These are phyloP conservation scores for Aphyosemion australe DNA, from an alignment of 2,113 vertebrate species.

Conservation along the genomic window DNA sequence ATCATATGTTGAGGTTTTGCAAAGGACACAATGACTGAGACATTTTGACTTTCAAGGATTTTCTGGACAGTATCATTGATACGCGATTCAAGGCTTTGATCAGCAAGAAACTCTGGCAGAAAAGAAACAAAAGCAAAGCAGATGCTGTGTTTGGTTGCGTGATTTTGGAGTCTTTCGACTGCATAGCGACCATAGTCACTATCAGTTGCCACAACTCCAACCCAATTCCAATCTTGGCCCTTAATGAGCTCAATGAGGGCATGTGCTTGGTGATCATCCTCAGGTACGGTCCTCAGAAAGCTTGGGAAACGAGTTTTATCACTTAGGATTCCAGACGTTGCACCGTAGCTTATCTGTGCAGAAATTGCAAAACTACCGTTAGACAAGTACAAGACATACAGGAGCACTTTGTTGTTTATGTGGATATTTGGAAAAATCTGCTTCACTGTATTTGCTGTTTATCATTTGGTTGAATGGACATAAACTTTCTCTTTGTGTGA, in stretches of 20 bases:
- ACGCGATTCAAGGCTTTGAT: conserved; percentile 60
- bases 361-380: background rate
- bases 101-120: conserved; percentile 78
- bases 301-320: conserved; percentile 43
- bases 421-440: no score
- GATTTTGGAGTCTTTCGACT: conserved; percentile 73
- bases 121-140: conserved; percentile 83
- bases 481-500: background rate
- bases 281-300: conserved; percentile 44
- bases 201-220: conserved; percentile 79
- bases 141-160: conserved; percentile 71
- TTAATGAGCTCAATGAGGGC: conserved; percentile 80
- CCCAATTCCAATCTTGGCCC: conserved; percentile 80
- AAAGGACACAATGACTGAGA: conserved; percentile 84
- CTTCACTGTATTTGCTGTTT: no score
- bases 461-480: no score
- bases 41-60: conserved; percentile 74
- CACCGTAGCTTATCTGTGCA: conserved; percentile 65
- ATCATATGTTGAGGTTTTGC: conserved; percentile 79
- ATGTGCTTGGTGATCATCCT: conserved; percentile 78
- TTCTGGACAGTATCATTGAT: conserved; percentile 72
- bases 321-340: conserved; percentile 64
- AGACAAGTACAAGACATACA: no score
- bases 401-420: no score
- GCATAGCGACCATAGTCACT: conserved; percentile 56